Conservation (phyloP, 2,113 vertebrate species). For the Eretmochelys imbricata region DNA sequence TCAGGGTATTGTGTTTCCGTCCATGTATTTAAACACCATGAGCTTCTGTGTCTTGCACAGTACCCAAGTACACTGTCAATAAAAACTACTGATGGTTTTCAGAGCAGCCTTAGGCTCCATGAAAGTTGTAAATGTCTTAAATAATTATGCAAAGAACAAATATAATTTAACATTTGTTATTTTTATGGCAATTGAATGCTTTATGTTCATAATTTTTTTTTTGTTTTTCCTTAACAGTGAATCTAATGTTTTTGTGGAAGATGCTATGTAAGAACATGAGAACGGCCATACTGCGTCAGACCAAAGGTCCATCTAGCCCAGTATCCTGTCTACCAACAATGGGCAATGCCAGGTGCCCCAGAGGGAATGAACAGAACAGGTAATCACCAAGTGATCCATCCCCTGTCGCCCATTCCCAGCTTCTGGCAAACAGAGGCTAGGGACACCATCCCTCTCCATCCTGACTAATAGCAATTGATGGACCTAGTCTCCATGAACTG, state of each 20-base stretch:
- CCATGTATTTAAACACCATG: background rate
- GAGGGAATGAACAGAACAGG: too few species aligned
- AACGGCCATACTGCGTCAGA: too few species aligned
- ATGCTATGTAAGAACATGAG: background rate
- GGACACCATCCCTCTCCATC: too few species aligned
- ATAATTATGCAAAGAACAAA: background rate
- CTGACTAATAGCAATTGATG: too few species aligned
- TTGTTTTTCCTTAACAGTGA: background rate
- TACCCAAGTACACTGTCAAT: background rate
- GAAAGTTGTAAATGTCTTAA: background rate
- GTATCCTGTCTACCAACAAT: too few species aligned
- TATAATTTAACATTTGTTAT: background rate
- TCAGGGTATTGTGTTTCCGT: background rate
- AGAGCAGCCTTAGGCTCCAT: background rate
- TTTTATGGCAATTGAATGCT: background rate
- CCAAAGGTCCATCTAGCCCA: too few species aligned
- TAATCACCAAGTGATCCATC: too few species aligned
- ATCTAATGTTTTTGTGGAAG: background rate
- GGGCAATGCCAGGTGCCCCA: too few species aligned
- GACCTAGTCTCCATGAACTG: too few species aligned
- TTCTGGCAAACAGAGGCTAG: too few species aligned
- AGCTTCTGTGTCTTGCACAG: background rate
- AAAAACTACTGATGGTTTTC: background rate
- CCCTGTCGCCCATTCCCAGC: too few species aligned
- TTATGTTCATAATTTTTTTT: background rate